These are phyloP conservation scores for Agrochola litura DNA, from an alignment of 2,888 invertebrate species.

Conservation along the genomic window DNA sequence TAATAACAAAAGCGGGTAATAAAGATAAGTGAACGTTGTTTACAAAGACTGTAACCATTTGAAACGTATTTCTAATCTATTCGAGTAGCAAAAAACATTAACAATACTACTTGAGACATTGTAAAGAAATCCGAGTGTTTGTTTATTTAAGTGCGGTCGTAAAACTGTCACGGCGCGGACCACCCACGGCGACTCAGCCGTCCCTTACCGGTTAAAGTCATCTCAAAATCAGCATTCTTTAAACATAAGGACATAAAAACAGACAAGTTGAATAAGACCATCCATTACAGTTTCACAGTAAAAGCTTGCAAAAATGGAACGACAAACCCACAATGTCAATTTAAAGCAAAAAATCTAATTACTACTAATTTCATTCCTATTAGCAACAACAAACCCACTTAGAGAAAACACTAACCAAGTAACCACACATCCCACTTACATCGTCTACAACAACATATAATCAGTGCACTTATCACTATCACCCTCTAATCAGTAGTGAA, in stretches of 20 bases:
- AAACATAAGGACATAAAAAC: background rate
- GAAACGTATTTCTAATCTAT: no score
- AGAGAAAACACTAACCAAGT: conserved; percentile 10
- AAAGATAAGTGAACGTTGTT: no score
- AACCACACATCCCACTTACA: conserved; percentile 23
- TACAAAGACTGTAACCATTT: no score
- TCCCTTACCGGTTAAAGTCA: no score
- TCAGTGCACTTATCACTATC: conserved; percentile 40
- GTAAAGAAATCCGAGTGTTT: no score
- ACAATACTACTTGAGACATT: no score
- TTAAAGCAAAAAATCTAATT: background rate
- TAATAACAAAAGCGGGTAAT: no score
- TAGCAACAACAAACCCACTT: conserved; percentile 3
- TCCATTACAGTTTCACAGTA: background rate
- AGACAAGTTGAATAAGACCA: background rate
- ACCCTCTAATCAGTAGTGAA: conserved; percentile 21
- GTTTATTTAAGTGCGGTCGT: no score
- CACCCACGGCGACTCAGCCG: no score
- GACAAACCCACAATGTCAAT: background rate
- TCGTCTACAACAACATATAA: conserved; percentile 27
- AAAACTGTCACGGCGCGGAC: no score
- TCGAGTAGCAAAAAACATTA: no score
- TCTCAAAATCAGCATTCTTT: background rate
- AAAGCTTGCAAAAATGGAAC: background rate
- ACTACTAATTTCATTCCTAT: background rate